Evolutionary conservation across 2,113 vertebrate species (phyloP), one percentile per base, ranked within the genome.

Genomic region (Pavo muticus): DNA sequence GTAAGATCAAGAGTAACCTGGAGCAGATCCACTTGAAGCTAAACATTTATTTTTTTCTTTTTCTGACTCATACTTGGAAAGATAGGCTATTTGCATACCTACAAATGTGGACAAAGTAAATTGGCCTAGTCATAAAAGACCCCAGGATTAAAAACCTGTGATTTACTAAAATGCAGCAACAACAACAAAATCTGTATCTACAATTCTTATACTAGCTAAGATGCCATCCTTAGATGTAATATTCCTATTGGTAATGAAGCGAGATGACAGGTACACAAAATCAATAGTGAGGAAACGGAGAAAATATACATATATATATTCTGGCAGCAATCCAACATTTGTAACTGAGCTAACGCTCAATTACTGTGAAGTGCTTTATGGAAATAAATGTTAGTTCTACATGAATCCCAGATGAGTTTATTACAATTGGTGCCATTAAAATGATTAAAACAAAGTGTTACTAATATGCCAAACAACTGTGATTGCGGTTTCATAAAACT

Each of bases 381-480:
- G 93, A 95, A 95, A 97, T 95, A 95, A 97, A 95, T 95, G 95
- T 94, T 96, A 94, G 95, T 93, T 96, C 85, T 91, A 94, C 83
- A 94, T 72, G 79, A 94, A 96, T 94, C 93, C 80, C 93, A 94
- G 87, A 94, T 96, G 88, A 96, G 90, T 91, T 95, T 95, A 81
- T 94, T 95, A 93, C 86, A 93, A 96, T 93, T 84, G 91, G 74
- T 69, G 92, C 74, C 95, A 94, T 93, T 95, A 92, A 80, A 94
- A 89, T 87, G 73, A 94, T 92, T 92, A 94, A 96, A 96, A 95
- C 63, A 82, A 95, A 96, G 76, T 76, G 76, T 83, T 95, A 84
- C 83, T 93, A 96, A 95, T 94, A 94, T 73, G 63, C 70, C 72
- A 94, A 96, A 92, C 86, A 94, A 94, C 90, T 90, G 67, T 78